Evolutionary conservation across 2,113 vertebrate species (phyloP).

Genomic region (Tonatia bakeri): DNA sequence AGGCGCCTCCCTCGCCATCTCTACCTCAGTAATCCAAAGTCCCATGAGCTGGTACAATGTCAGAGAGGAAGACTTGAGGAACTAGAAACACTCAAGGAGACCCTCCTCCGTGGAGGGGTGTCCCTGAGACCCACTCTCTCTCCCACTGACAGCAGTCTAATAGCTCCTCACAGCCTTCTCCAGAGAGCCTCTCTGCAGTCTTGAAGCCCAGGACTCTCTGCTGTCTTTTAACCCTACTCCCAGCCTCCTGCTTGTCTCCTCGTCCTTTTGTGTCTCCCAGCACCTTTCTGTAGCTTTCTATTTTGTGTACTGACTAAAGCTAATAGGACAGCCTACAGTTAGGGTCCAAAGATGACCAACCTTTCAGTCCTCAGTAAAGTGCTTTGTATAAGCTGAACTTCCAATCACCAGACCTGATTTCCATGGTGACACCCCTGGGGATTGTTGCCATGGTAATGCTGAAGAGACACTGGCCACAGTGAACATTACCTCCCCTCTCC

Average conservation of each 20-base stretch:
- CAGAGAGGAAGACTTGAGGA: not conserved
- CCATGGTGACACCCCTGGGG: slow-evolving; percentile 56
- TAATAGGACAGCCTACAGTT: not conserved
- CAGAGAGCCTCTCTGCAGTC: not conserved
- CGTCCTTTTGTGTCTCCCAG: not conserved
- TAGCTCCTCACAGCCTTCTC: not conserved
- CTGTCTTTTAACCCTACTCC: not conserved
- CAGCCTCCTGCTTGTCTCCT: not conserved
- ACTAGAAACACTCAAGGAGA: not conserved
- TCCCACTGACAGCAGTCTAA: not conserved
- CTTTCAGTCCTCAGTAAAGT: slow-evolving; percentile 22
- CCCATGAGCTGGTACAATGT: not conserved
- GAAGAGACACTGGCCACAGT: slow-evolving; percentile 33
- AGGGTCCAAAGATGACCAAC: not conserved
- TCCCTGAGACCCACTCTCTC: not conserved
- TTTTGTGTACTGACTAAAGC: not conserved
- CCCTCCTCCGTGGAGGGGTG: not conserved
- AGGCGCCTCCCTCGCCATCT: not conserved
- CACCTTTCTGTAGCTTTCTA: not conserved
- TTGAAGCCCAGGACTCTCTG: not conserved
- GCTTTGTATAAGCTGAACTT: slow-evolving; percentile 37
- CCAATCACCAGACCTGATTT: slow-evolving; percentile 32
- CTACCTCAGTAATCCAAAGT: not conserved
- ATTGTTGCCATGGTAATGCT: slow-evolving; percentile 59
- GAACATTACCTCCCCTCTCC: slow-evolving; percentile 22